Evolutionary conservation across 1,140 invertebrate genomes (phyloP).

Genomic region (Drosophila pallidifrons): DNA sequence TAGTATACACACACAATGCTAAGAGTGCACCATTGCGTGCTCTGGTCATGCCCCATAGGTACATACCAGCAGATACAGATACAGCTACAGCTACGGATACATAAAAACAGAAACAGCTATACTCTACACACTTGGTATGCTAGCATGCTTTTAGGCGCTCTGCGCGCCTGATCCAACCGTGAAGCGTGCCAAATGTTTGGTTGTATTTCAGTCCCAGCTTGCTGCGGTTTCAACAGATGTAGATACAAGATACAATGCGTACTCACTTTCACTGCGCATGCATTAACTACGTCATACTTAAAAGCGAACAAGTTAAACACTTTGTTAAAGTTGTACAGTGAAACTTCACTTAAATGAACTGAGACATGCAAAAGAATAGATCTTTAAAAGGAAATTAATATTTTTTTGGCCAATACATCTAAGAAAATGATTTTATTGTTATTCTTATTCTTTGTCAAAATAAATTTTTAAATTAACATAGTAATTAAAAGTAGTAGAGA

Average conservation of each 20-base stretch:
- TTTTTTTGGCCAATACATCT: too few species aligned
- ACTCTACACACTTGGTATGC: background rate
- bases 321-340: conserved; percentile 2
- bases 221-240: conserved; percentile 39
- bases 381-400: too few species aligned
- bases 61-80: conserved; percentile 18
- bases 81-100: conserved; percentile 19
- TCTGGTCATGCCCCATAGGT: conserved; percentile 29
- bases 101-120: conserved; percentile 21
- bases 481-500: too few species aligned
- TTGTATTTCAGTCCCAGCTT: conserved; percentile 57
- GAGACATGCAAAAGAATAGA: background rate
- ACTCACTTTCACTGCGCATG: conserved; percentile 4
- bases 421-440: too few species aligned
- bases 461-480: too few species aligned
- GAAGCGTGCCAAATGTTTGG: conserved; percentile 81
- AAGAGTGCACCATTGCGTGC: conserved; percentile 57
- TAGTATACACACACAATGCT: conserved; percentile 40
- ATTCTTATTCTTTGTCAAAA: too few species aligned
- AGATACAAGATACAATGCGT: background rate
- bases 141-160: conserved; percentile 77
- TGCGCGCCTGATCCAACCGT: conserved; percentile 69
- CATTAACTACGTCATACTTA: background rate
- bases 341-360: background rate
- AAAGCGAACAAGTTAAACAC: background rate